phyloP scores from a whole-genome alignment of 2,888 invertebrate genomes.

The Meandrusa payeni region DNA sequence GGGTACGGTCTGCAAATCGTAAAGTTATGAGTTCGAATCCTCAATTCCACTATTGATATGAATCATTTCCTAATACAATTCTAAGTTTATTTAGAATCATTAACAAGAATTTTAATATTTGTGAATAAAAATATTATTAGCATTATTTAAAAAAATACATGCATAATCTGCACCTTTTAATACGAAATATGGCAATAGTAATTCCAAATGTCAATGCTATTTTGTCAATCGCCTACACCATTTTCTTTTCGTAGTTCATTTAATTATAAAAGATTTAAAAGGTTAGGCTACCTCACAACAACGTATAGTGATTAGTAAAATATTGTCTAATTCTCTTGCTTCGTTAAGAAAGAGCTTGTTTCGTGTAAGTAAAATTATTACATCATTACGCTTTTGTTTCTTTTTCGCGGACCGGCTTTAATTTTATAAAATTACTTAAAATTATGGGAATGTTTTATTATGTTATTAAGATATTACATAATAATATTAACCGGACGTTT shows the following conservation, averaged over 20 bases:
- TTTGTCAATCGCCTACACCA: conserved; percentile 1
- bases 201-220: conserved; percentile 6
- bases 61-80: too few relatives aligned
- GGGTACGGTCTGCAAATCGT: too few relatives aligned
- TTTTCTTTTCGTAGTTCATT: conserved; percentile 8
- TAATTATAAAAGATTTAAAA: conserved; percentile 8
- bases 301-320: conserved; percentile 13
- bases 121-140: too few relatives aligned
- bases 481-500: not conserved
- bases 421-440: too few relatives aligned
- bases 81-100: too few relatives aligned
- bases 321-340: conserved; percentile 17
- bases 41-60: too few relatives aligned
- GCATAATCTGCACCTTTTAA: too few relatives aligned
- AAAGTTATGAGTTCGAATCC: too few relatives aligned
- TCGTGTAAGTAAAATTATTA: conserved; percentile 40
- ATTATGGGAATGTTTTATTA: too few relatives aligned
- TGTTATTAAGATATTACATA: too few relatives aligned
- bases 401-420: conserved; percentile 26
- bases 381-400: conserved; percentile 50
- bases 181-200: not conserved
- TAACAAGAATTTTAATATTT: too few relatives aligned
- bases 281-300: conserved; percentile 14
- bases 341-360: conserved; percentile 15
- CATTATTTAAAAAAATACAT: too few relatives aligned